Conservation (phyloP, 92 coral and sea anemone species). For the Porites cylindrica region DNA sequence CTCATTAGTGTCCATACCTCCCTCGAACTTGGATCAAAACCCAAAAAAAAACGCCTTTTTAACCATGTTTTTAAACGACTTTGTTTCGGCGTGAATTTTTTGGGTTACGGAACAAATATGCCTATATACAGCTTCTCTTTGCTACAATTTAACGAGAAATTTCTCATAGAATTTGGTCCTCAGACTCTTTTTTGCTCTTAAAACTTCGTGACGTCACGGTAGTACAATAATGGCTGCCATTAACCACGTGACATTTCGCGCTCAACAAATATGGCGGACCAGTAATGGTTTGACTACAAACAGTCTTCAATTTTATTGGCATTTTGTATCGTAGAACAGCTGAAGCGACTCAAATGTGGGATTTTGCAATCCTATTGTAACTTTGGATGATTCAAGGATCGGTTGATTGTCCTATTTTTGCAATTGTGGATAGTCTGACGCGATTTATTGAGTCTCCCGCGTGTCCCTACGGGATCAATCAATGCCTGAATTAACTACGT, state of each 20-base stretch:
- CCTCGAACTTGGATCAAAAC: neutral
- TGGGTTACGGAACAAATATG: neutral
- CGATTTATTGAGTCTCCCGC: constrained; percentile 60
- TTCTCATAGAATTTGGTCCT: too few relatives aligned
- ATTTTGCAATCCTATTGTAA: neutral
- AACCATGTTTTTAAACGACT: neutral
- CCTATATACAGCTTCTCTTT: neutral
- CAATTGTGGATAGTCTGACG: constrained; percentile 25
- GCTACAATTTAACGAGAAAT: neutral
- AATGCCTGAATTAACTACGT: constrained; percentile 38
- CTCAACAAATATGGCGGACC: constrained; percentile 91
- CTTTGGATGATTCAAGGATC: constrained; percentile 4
- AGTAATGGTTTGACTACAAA: constrained; percentile 1
- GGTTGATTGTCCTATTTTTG: constrained; percentile 24
- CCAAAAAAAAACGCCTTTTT: neutral
- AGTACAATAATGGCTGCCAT: constrained; percentile 30
- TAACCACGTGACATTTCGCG: constrained; percentile 84
- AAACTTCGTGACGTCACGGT: constrained; percentile 51
- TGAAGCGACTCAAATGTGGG: neutral
- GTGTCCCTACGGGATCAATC: constrained; percentile 50
- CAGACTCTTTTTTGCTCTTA: neutral
- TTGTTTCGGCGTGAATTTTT: neutral
- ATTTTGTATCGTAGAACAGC: constrained; percentile 2
- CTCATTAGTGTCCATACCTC: constrained; percentile 55
- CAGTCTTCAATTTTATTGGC: neutral